Percentiles rank a stretch among this genome's conserved stretches.
phyloP scores from a whole-genome alignment of 2,797 vertebrate species.

The Xenentodon cancila region DNA sequence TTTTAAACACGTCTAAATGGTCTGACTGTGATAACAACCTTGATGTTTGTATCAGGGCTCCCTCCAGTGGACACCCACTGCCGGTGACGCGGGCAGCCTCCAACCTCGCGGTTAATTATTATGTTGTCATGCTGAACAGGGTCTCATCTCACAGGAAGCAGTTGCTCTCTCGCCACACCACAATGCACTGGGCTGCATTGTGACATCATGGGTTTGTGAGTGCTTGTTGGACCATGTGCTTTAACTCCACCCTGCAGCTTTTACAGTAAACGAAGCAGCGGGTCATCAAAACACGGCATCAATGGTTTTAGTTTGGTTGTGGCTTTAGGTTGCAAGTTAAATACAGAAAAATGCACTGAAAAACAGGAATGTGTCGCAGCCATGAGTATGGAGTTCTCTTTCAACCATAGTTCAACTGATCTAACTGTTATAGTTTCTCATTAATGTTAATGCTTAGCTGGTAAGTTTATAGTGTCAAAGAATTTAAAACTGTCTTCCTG shows the following conservation, averaged over 20 bases:
- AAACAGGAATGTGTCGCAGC: neutral
- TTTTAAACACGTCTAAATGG: no score
- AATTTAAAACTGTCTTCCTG: neutral
- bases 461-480: neutral
- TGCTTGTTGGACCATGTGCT: neutral
- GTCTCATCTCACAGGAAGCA: conserved; percentile 62
- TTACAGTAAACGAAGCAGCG: no score
- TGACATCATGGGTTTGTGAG: neutral
- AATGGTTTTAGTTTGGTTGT: no score
- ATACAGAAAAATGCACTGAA: neutral
- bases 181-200: conserved; percentile 8
- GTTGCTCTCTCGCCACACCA: conserved; percentile 33
- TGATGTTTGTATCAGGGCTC: conserved; percentile 28
- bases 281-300: no score
- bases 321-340: neutral
- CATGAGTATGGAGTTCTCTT: neutral
- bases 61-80: conserved; percentile 47
- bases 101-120: neutral
- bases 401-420: neutral
- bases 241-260: neutral
- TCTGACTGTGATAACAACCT: no score
- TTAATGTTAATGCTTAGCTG: neutral
- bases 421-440: neutral
- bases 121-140: neutral
- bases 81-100: neutral